Conservation (phyloP, 1,140 invertebrate genomes). For the Trachymyrmex septentrionalis region DNA sequence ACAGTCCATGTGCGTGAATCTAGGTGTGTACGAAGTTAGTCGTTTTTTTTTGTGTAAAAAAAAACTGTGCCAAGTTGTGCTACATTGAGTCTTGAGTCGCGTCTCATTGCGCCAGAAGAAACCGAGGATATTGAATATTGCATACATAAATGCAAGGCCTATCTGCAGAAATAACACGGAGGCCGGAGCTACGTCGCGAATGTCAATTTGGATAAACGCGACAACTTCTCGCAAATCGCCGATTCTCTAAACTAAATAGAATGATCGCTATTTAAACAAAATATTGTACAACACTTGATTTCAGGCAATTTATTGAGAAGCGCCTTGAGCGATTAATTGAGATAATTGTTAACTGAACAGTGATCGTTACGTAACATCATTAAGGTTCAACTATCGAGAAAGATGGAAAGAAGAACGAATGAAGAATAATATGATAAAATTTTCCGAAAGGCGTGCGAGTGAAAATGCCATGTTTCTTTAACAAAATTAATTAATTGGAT, state of each 20-base stretch:
- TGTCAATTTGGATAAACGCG: conserved; percentile 19
- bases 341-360: conserved; percentile 48
- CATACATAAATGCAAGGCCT: conserved; percentile 53
- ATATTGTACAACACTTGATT: conserved; percentile 39
- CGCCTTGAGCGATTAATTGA: conserved; percentile 48
- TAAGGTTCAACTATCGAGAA: conserved; percentile 31
- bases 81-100: conserved; percentile 2
- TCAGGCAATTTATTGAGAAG: conserved; percentile 39
- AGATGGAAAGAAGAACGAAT: not conserved
- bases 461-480: not conserved
- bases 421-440: not conserved
- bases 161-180: conserved; percentile 12
- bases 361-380: conserved; percentile 43
- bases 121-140: conserved; percentile 34
- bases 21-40: too few relatives aligned
- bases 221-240: not conserved
- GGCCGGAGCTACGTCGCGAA: conserved; percentile 27
- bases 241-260: not conserved
- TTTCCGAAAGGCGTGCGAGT: not conserved
- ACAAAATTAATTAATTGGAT: conserved; percentile 25
- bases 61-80: too few relatives aligned
- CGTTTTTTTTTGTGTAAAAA: too few relatives aligned
- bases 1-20: too few relatives aligned
- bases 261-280: conserved; percentile 18
- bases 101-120: not conserved